Evolutionary conservation across 2,888 invertebrate species (phyloP).

Genomic region (Eustalomyia histrio): DNA sequence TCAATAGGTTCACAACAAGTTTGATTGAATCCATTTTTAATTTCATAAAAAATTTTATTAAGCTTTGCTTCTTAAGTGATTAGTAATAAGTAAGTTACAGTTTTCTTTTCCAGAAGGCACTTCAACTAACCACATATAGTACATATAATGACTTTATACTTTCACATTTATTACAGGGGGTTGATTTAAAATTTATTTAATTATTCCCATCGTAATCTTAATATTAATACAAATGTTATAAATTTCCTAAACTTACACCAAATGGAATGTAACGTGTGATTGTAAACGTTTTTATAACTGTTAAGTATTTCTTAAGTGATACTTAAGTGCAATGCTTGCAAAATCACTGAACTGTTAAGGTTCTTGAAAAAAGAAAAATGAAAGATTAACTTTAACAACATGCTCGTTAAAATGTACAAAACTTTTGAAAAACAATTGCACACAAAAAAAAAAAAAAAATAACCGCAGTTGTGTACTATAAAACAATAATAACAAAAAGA

Average conservation of each 20-base stretch:
- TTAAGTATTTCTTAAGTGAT: constrained; percentile 50
- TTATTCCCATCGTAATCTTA: neutral
- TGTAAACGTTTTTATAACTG: constrained; percentile 35
- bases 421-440: constrained; percentile 46
- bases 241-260: constrained; percentile 22
- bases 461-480: constrained; percentile 57
- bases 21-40: too few relatives aligned
- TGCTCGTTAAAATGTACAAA: constrained; percentile 55
- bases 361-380: constrained; percentile 25
- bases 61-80: neutral
- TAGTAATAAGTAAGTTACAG: neutral
- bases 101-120: neutral
- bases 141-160: neutral
- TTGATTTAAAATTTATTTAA: constrained; percentile 7
- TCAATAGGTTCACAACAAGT: too few relatives aligned
- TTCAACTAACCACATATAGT: neutral
- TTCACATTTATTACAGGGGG: neutral
- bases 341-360: constrained; percentile 59
- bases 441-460: neutral
- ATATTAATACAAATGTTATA: constrained; percentile 52
- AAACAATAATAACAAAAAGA: constrained; percentile 14
- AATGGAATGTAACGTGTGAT: constrained; percentile 35
- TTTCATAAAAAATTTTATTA: too few relatives aligned
- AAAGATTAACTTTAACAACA: constrained; percentile 62
- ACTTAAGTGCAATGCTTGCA: constrained; percentile 48